These are phyloP conservation scores for Callipepla californica DNA, from an alignment of 2,113 vertebrate genomes.

Conservation along the genomic window DNA sequence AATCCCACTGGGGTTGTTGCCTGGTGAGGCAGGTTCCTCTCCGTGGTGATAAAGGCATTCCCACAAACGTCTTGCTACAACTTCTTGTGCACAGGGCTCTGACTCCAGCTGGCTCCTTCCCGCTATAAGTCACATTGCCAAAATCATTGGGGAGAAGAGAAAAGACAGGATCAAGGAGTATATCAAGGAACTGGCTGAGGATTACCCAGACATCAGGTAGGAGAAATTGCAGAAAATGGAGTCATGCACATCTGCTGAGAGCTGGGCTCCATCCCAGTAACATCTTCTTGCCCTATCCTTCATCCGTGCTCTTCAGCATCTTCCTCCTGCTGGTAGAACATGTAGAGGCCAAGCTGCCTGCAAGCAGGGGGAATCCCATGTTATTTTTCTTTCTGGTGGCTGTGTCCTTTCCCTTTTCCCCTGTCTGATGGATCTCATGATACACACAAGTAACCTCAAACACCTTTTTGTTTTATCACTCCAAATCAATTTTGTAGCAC, in stretches of 20 bases:
- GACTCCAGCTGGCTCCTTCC: constrained; percentile 62
- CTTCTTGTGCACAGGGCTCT: constrained; percentile 64
- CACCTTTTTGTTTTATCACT: neutral
- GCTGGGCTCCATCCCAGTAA: neutral
- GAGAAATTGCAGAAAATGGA: rapidly evolving
- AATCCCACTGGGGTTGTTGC: neutral
- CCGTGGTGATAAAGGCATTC: neutral
- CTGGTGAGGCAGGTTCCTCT: neutral
- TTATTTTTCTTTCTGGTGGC: neutral
- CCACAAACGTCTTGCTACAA: rapidly evolving
- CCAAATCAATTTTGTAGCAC: neutral
- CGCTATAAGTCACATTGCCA: constrained; percentile 65
- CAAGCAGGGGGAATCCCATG: neutral
- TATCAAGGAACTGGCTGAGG: constrained; percentile 49
- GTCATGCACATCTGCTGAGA: neutral
- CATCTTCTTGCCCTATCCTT: rapidly evolving
- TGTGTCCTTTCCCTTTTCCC: neutral
- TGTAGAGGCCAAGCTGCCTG: rapidly evolving
- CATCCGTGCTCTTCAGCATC: neutral
- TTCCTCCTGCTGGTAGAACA: neutral
- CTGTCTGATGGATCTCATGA: neutral
- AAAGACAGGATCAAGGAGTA: constrained; percentile 65
- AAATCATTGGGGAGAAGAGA: constrained; percentile 69
- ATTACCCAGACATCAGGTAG: constrained; percentile 79
- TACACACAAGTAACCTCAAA: neutral